A percentile compares a stretch with the other conserved stretches of the same genome.
Evolutionary conservation across 2,113 vertebrate species (phyloP).

Genomic region (Thamnaconus septentrionalis): DNA sequence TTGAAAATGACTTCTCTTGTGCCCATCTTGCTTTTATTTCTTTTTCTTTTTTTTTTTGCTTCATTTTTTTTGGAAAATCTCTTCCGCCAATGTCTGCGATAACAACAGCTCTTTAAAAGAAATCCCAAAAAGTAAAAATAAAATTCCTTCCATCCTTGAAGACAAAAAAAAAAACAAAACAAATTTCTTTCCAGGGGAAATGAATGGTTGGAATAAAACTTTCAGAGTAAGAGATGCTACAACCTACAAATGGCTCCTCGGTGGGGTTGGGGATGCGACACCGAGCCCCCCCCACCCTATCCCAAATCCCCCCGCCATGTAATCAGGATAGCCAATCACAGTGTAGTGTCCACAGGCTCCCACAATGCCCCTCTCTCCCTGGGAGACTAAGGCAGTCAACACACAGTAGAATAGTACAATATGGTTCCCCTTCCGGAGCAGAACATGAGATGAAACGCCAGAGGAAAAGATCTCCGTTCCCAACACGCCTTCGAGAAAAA

Average conservation of each 20-base stretch:
- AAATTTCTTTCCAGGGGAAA: conserved; percentile 20
- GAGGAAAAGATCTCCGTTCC: conserved; percentile 49
- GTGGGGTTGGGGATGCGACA: conserved; percentile 29
- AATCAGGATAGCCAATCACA: conserved; percentile 70
- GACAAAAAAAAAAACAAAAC: conserved; percentile 41
- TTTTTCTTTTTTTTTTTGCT: conserved; percentile 27
- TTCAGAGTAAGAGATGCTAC: conserved; percentile 64
- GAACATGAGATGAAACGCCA: conserved; percentile 42
- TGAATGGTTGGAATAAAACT: conserved; percentile 46
- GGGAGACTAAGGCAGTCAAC: conserved; percentile 75
- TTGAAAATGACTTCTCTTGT: conserved; percentile 72
- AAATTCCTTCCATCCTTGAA: conserved; percentile 47
- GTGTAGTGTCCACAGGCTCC: conserved; percentile 76
- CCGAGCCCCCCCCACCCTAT: conserved; percentile 6
- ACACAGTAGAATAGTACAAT: conserved; percentile 65
- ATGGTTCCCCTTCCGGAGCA: conserved; percentile 40
- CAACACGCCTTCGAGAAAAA: background rate
- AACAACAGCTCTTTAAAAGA: conserved; percentile 47
- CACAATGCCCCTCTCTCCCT: conserved; percentile 72
- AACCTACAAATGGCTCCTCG: conserved; percentile 58
- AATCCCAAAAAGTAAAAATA: conserved; percentile 49
- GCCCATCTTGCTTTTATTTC: conserved; percentile 51
- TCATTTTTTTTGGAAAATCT: conserved; percentile 51
- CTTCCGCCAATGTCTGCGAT: conserved; percentile 47
- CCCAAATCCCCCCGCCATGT: conserved; percentile 29